Conservation (phyloP, 2,888 invertebrate species). For the Beris chalybata region DNA sequence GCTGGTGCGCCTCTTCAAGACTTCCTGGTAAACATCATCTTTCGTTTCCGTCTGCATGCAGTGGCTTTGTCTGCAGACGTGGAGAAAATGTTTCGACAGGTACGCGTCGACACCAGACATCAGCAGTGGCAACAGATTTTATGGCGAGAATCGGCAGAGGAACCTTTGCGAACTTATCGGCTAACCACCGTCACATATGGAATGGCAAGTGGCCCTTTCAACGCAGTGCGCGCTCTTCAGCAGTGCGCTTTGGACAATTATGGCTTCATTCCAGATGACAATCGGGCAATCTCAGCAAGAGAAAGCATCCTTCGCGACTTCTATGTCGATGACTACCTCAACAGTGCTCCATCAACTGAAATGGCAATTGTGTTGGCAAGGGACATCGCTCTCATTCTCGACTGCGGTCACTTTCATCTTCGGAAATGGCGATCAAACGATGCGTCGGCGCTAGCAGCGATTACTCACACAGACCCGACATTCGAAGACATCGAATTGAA, state of each 20-base stretch:
- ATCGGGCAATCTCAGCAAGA: not conserved
- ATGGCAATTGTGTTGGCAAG: not conserved
- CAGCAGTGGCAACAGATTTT: constrained; percentile 1
- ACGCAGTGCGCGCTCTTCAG: not conserved
- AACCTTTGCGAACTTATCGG: not conserved
- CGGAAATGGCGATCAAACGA: not conserved
- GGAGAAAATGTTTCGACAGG: not conserved
- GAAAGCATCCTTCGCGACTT: not conserved
- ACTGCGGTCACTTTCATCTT: not conserved
- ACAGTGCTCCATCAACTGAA: not conserved
- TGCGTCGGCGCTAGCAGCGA: not conserved
- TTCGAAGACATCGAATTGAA: not conserved
- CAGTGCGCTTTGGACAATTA: not conserved
- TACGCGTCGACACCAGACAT: not conserved
- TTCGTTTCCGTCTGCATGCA: not conserved
- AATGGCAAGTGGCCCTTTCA: not conserved
- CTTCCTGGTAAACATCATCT: not conserved
- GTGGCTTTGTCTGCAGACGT: not conserved
- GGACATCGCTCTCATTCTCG: not conserved
- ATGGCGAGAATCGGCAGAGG: not conserved
- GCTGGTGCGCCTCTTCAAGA: not conserved
- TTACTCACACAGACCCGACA: not conserved
- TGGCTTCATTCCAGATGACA: not conserved
- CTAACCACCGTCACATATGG: not conserved
- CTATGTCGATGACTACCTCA: not conserved